Base-by-base conservation (phyloP, 2,797 vertebrate species). In the Acestrorhynchus altus region DNA sequence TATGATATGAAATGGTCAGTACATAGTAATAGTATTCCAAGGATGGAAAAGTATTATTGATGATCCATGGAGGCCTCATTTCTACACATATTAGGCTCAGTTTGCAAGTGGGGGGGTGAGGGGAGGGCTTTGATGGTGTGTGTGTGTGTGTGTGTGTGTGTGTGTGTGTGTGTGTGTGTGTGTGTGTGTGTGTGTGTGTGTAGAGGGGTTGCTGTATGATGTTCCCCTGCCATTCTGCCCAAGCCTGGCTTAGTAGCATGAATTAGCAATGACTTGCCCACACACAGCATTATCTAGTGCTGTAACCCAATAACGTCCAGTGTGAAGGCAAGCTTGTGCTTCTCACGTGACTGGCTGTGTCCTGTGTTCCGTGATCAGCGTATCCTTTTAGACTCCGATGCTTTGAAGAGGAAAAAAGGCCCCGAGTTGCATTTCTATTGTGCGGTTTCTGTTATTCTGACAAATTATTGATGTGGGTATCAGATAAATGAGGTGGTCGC, bases 261-360 rank as follows among this genome's bases (percentile, higher is more conserved):
- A 67, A 79, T 72, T 67, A 74, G 31, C 65, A 51, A 79, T 61
- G 52, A 73, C 65, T 35, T 3, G 13, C 61, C 44, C 22, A 64
- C 66, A n/a, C 52, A 47, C 52, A 20, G 31, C 39, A 51, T 71
- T 75, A 69, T 75, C 28, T 72, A 73, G 70, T 31, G 28, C 28
- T 69, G 54, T 64, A 74, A 76, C 75, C 75, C 40, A 69, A 64
- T 74, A 63, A 68, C 64, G 40, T 63, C 12, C 18, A 44, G 26
- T 26, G 26, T 47, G 28, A 69, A 81, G 54, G 63, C 70, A 74
- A 69, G 59, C 31, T 39, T 76, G 52, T 44, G 68, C 71, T 67
- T 47, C 26, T 24, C 74, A 77, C 39, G 59, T 76, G 76, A 31
- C 44, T 60, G 46, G 20, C 46, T 47, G 12, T 31, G 46, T 35